phyloP scores from a whole-genome alignment of 2,113 vertebrate genomes.

The Trochalopteron elliotii region DNA sequence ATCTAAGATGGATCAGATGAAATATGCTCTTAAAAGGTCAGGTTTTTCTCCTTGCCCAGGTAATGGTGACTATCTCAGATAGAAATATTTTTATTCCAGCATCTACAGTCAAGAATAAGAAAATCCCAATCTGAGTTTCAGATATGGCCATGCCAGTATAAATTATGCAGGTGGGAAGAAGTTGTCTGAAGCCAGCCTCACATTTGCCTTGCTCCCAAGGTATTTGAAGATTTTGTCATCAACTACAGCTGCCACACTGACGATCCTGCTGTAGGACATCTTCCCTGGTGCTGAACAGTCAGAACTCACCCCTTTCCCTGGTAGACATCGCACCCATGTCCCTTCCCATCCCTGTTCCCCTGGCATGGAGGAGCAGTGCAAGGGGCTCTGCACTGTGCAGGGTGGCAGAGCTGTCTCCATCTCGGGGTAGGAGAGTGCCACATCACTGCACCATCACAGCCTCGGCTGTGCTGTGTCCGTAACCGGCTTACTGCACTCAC shows the following conservation, averaged over 20 bases:
- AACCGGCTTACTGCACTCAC: neutral
- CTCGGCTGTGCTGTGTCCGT: neutral
- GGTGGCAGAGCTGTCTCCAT: fast-evolving
- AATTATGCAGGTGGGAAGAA: neutral
- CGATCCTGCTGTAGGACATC: fast-evolving
- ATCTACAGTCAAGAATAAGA: neutral
- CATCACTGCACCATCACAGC: neutral
- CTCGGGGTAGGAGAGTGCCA: fast-evolving
- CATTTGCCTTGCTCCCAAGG: neutral
- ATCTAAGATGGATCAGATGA: neutral
- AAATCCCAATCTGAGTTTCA: neutral
- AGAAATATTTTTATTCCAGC: neutral
- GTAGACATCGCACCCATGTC: fast-evolving
- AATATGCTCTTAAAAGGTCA: fast-evolving
- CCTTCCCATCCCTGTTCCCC: neutral
- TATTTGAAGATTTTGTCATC: neutral
- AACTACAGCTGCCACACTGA: neutral
- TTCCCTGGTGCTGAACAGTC: neutral
- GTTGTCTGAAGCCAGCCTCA: neutral
- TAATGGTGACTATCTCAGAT: neutral
- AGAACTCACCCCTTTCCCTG: neutral
- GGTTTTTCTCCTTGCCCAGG: neutral
- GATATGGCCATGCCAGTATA: fast-evolving
- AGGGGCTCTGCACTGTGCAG: fast-evolving
- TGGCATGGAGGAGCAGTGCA: neutral